Base-by-base conservation (phyloP, 1,140 invertebrate genomes). In the Drosophila takahashii region DNA sequence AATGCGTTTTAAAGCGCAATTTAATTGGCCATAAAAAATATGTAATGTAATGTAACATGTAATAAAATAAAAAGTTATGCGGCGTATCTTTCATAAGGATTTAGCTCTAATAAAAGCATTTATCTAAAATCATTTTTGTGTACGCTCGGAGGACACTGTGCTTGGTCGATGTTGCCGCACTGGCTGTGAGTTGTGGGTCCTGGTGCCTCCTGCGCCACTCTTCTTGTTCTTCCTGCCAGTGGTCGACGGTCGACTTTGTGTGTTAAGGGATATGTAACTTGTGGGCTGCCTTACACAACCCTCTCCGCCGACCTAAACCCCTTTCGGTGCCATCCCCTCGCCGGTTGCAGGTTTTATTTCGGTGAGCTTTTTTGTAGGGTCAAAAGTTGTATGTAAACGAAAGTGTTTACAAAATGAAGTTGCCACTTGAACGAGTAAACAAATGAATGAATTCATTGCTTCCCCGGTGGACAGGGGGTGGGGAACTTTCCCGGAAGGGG, bases 391-490 rank as follows among this genome's bases (percentile, higher is more conserved):
- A 89, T 87, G 84, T 89, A 87, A 87, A 87, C 84, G 84, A 87
- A 87, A 87, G 84, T 87, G 84, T 87, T 87, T 87, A 87, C 84
- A 87, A 84, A 87, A 87, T 87, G 84, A 87, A 87, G 85, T 89
- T 87, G 84, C 84, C 84, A 87, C 84, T 87, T 87, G 79, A 87
- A 81, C 80, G 84, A 90, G 85, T 87, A 87, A 87, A 87, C 85
- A 87, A 87, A 87, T 87, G 84, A 87, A 89, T 87, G 84, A 87
- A 87, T 87, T 87, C 84, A 87, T 87, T 87, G 84, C 84, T 87
- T 77, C 77, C 77, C 67, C 51, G 58, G 36, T 56, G 6, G 18
- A 10, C 11, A 1, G 10, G n/a, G 26, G 27, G 7, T n/a, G 26
- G 4, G 18, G 9, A 22, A 22, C 22, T 22, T 22, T 22, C 22